Percentiles rank a stretch among this genome's conserved stretches.
Conservation (phyloP, 2,888 invertebrate species). For the Cantharis flavilabris region DNA sequence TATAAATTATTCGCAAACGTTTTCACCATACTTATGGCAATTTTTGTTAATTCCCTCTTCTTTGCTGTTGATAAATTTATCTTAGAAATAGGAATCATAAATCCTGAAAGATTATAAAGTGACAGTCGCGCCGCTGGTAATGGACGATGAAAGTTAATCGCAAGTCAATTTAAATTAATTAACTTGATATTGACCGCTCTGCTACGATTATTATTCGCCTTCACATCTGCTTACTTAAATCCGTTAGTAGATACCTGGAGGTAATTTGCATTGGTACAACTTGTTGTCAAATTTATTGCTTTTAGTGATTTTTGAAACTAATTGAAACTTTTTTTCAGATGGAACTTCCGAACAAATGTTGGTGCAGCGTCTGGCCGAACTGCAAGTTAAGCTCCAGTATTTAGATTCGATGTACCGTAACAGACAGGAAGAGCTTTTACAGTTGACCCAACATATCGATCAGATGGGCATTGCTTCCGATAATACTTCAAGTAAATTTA, state of each 20-base stretch:
- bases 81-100: not conserved
- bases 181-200: not conserved
- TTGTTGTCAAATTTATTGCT: not conserved
- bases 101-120: not conserved
- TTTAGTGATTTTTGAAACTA: not conserved
- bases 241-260: not conserved
- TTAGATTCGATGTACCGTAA: slow-evolving; percentile 78
- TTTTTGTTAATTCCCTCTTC: too few species aligned
- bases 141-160: not conserved
- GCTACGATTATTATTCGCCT: not conserved
- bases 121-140: not conserved
- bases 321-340: slow-evolving; percentile 56
- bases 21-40: too few species aligned
- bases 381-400: slow-evolving; percentile 78
- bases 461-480: slow-evolving; percentile 49
- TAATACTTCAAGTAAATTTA: slow-evolving; percentile 40
- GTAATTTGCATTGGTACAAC: not conserved
- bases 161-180: not conserved
- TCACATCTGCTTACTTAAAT: not conserved
- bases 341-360: slow-evolving; percentile 68
- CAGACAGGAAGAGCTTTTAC: slow-evolving; percentile 75
- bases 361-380: slow-evolving; percentile 73
- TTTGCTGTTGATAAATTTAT: not conserved
- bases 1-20: too few species aligned
- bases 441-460: slow-evolving; percentile 68